Conservation (phyloP, 2,113 vertebrate genomes). For the Oryzias javanicus region DNA sequence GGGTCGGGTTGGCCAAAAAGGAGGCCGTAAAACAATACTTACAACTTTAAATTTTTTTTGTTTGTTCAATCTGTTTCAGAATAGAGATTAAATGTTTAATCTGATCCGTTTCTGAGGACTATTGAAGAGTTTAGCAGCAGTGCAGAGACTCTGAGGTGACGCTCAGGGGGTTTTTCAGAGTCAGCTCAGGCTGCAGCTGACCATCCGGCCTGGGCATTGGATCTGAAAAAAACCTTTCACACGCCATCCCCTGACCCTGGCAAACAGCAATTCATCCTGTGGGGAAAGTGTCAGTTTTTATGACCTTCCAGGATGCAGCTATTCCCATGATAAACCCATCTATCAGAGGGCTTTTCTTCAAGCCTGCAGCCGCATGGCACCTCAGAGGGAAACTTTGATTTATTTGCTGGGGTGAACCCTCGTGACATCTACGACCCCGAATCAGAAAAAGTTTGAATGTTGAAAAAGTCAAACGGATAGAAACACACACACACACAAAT, state of each 20-base stretch:
- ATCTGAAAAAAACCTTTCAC: constrained; percentile 22
- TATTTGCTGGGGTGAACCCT: constrained; percentile 50
- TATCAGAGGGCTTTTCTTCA: constrained; percentile 48
- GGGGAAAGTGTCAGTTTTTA: constrained; percentile 51
- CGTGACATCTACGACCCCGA: constrained; percentile 34
- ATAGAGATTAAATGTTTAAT: too few relatives aligned
- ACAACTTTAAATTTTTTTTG: too few relatives aligned
- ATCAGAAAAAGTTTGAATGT: not conserved
- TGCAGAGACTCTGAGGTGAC: too few relatives aligned
- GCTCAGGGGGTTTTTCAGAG: constrained; percentile 19
- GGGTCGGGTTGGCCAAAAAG: too few relatives aligned
- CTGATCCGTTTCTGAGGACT: too few relatives aligned
- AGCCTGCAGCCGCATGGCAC: constrained; percentile 38
- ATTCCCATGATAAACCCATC: constrained; percentile 61
- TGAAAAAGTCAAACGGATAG: not conserved
- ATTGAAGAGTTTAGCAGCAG: too few relatives aligned
- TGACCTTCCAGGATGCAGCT: constrained; percentile 59
- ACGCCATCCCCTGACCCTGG: constrained; percentile 35
- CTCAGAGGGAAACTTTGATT: constrained; percentile 52
- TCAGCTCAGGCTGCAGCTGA: constrained; percentile 24
- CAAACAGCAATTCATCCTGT: constrained; percentile 60
- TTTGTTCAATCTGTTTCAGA: too few relatives aligned
- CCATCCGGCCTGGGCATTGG: not conserved
- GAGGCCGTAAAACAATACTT: too few relatives aligned
- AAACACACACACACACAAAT: not conserved